A percentile compares a stretch with the other conserved stretches of the same genome.
Conservation (phyloP, 2,113 vertebrate genomes). For the Clarias batrachus region DNA sequence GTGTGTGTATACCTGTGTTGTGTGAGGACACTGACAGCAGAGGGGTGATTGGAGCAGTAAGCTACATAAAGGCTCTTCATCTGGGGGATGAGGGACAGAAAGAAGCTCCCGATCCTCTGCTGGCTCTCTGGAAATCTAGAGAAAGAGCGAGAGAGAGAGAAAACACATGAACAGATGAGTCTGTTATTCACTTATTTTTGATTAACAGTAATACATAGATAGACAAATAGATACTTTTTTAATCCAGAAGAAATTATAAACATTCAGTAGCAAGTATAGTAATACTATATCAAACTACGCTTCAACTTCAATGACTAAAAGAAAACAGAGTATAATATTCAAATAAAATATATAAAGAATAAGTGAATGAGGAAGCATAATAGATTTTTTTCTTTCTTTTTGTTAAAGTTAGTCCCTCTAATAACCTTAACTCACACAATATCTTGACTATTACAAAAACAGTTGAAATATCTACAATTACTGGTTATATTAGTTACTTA, state of each 20-base stretch:
- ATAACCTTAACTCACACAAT: background rate
- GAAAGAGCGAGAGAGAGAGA: background rate
- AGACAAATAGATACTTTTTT: too few relatives aligned
- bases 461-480: background rate
- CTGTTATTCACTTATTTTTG: background rate
- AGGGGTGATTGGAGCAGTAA: slow-evolving; percentile 94
- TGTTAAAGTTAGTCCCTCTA: background rate
- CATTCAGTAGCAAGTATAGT: too few relatives aligned
- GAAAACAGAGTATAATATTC: too few relatives aligned
- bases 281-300: too few relatives aligned
- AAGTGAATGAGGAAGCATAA: too few relatives aligned
- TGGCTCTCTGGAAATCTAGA: slow-evolving; percentile 87
- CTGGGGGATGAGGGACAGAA: slow-evolving; percentile 85
- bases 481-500: background rate
- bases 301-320: too few relatives aligned
- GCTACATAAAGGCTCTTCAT: slow-evolving; percentile 86
- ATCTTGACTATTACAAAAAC: background rate
- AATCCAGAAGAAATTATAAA: too few relatives aligned
- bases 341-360: too few relatives aligned
- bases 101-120: slow-evolving; percentile 92
- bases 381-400: too few relatives aligned
- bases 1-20: slow-evolving; percentile 80
- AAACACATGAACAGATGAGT: background rate
- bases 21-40: slow-evolving; percentile 90
- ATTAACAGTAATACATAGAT: background rate